Conservation (phyloP, 2,113 vertebrate species). For the Peucedramus taeniatus region DNA sequence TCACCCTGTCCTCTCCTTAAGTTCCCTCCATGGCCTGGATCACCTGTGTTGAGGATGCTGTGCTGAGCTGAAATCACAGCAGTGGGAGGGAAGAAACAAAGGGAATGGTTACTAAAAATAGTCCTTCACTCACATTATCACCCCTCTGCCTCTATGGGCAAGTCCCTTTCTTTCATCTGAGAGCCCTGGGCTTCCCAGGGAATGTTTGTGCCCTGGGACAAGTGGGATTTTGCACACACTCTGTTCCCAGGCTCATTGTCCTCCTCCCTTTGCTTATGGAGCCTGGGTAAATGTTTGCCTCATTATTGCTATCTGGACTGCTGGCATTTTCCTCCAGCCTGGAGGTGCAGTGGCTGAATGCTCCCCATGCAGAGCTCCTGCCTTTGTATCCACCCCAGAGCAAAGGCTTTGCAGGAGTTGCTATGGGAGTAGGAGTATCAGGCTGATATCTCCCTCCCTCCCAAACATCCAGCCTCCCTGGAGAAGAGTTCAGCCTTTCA, state of each 20-base stretch:
- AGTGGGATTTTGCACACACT: neutral
- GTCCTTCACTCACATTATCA: neutral
- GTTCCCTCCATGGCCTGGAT: neutral
- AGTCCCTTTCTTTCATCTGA: neutral
- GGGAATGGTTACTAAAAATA: neutral
- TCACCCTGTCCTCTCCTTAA: too few species aligned
- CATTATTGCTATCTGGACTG: neutral
- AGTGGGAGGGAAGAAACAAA: neutral
- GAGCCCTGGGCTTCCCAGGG: neutral
- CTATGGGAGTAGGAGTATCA: neutral
- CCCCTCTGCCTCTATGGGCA: neutral
- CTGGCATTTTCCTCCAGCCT: neutral
- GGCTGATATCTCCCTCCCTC: neutral
- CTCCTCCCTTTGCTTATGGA: neutral
- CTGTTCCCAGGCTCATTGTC: neutral
- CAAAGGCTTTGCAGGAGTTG: neutral
- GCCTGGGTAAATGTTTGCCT: conserved; percentile 45
- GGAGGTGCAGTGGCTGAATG: neutral
- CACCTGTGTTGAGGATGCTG: neutral
- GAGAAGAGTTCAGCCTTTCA: neutral
- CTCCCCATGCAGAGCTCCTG: neutral
- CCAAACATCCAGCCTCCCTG: neutral
- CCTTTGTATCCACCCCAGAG: neutral
- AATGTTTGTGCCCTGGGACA: neutral
- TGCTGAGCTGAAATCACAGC: neutral